Base-by-base conservation (phyloP, 2,113 vertebrate genomes). In the Myotis lucifugus region DNA sequence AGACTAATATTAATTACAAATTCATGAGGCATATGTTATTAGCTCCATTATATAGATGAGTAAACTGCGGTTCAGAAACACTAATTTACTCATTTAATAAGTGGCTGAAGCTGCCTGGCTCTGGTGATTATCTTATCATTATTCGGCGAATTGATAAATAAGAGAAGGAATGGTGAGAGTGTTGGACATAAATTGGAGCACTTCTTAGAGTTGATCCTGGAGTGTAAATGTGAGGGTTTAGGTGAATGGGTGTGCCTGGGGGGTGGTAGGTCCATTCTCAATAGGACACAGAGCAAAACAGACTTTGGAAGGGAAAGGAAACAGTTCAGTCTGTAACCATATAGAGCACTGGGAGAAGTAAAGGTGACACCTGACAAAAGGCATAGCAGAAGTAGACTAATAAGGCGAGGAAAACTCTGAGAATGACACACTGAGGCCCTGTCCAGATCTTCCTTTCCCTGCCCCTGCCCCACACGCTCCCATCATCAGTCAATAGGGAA, bases 391-490 rank as follows among this genome's bases (percentile, higher is more conserved):
- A 64, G 42, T n/a, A 6, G 13, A 17, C 18, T 29, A 37, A 64
- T 8, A 78, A 66, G 15, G n/a, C 14, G 25, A 52, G 13, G 10
- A 32, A 72, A 76, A 90, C 2, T 3, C 29, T 12, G 25, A 70
- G 78, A 15, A 52, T 52, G 40, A 61, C 13, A 42, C 8, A 27
- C 25, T 13, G 50, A 87, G 29, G 18, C 11, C 4, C 17, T 32
- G 25, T 73, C 10, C 25, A 76, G 12, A 0, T 79, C 52, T 27
- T 77, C 14, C 13, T 34, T 73, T 32, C 25, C 19, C 64, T 32
- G 12, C 5, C 7, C 4, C 21, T 8, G 0, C 8, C 23, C 23
- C 37, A 48, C 14, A 40, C 3, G 52, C 5, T n/a, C 29, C 0
- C 6, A 19, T 25, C 15, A 70, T 32, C 3, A 17, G 1, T 2